Base-by-base conservation (phyloP, 1,140 invertebrate species). In the Acromyrmex echinatior region DNA sequence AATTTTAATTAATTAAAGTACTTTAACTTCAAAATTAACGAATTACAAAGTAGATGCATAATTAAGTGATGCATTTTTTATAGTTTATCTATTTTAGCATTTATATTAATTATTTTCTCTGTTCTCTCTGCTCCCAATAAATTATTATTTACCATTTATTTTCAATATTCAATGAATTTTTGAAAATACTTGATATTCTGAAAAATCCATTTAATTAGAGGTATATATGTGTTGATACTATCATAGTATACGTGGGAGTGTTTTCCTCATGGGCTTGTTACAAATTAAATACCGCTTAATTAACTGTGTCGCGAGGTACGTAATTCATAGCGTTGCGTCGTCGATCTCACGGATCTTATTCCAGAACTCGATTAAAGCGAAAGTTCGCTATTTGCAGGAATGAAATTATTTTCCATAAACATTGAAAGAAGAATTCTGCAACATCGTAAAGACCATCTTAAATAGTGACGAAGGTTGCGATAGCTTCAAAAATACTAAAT, bases 361-460 rank as follows among this genome's bases (percentile, higher is more conserved):
- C 12, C 35, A 12, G 25, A 25, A 35, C 60, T 31, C 63, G 78
- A 56, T 53, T 35, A 51, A 78, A 28, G 28, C 45, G 60, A 25
- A 25, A 76, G n/a, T 58, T 31, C 31, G 85, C 71, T 78, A 66
- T 53, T 53, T 35, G 56, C 58, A 51, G 25, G 12, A 86, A 63
- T 66, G 31, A 58, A 80, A 87, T 80, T 89, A 90, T 63, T n/a
- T 7, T 53, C 1, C 21, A 35, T 28, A 60, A 77, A 51, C 45
- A 14, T 76, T 45, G 28, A 65, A 60, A 49, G 51, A 62, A 62
- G 18, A 66, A 18, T 66, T n/a, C 62, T 60, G 12, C 58, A 51
- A n/a, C 49, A 35, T 87, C 76, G 58, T 90, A 77, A 85, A 90
- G 78, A 85, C 31, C 49, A 12, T 16, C 12, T 49, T 62, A 87